Conservation (phyloP, 2,113 vertebrate genomes). For the Dromiciops gliroides region DNA sequence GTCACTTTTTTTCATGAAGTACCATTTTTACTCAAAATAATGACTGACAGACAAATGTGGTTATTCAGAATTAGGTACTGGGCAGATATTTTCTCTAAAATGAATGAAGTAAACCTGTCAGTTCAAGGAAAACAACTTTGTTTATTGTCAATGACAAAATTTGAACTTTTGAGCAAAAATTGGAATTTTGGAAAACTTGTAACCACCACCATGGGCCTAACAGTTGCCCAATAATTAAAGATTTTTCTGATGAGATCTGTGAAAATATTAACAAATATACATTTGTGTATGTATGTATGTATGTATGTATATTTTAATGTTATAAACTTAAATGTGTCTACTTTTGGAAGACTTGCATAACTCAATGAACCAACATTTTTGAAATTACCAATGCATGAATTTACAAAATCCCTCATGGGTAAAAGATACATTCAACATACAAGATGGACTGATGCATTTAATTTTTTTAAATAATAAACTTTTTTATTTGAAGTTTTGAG, state of each 20-base stretch:
- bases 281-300: too few species aligned
- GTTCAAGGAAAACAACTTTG: not conserved
- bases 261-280: not conserved
- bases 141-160: not conserved
- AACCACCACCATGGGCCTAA: not conserved
- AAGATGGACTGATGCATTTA: too few species aligned
- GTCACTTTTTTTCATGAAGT: not conserved
- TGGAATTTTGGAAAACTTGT: not conserved
- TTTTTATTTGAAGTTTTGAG: too few species aligned
- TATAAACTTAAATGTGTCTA: not conserved
- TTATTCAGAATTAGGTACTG: not conserved
- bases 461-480: too few species aligned
- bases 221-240: not conserved
- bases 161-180: not conserved
- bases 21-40: not conserved
- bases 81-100: not conserved
- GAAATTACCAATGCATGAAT: not conserved
- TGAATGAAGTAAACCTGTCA: not conserved
- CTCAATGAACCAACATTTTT: not conserved
- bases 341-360: not conserved
- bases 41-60: not conserved
- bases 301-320: too few species aligned
- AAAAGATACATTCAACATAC: not conserved
- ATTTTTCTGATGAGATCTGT: not conserved
- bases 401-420: not conserved